Conservation (phyloP, 2,797 vertebrate species). For the Acanthurus lineatus region DNA sequence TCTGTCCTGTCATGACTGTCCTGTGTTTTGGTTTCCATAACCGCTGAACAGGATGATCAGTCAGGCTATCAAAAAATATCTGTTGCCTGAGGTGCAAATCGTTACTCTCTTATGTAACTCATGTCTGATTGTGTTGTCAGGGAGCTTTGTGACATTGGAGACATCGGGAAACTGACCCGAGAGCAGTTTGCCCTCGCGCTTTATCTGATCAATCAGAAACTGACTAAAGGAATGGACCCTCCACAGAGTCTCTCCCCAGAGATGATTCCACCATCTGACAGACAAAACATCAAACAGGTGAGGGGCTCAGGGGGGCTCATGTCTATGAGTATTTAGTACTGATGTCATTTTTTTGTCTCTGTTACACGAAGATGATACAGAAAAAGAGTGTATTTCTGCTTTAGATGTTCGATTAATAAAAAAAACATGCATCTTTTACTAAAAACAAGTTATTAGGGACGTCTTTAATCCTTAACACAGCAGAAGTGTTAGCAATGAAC, state of each 20-base stretch:
- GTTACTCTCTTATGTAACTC: conserved; percentile 59
- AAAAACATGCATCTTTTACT: too few relatives aligned
- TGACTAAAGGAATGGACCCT: conserved; percentile 93
- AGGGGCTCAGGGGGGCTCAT: not conserved
- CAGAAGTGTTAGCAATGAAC: too few relatives aligned
- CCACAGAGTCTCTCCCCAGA: conserved; percentile 93
- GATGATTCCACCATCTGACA: conserved; percentile 97
- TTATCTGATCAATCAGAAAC: conserved; percentile 96
- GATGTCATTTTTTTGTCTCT: not conserved
- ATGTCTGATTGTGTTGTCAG: conserved; percentile 78
- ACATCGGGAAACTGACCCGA: conserved; percentile 94
- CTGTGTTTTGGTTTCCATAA: conserved; percentile 35
- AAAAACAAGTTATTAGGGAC: too few relatives aligned
- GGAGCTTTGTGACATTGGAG: conserved; percentile 96
- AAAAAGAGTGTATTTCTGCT: too few relatives aligned
- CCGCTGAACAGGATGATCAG: conserved; percentile 37
- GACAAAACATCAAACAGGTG: conserved; percentile 86
- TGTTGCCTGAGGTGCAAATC: conserved; percentile 68
- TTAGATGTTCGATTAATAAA: too few relatives aligned
- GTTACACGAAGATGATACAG: too few relatives aligned
- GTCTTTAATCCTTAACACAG: too few relatives aligned
- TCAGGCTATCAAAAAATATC: conserved; percentile 45
- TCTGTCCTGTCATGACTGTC: conserved; percentile 24
- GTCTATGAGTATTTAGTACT: not conserved
- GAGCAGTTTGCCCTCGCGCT: conserved; percentile 98